A percentile compares a stretch with the other conserved stretches of the same genome.
phyloP scores from a whole-genome alignment of 2,888 invertebrate species.

The Mesorhabditis sp. region DNA sequence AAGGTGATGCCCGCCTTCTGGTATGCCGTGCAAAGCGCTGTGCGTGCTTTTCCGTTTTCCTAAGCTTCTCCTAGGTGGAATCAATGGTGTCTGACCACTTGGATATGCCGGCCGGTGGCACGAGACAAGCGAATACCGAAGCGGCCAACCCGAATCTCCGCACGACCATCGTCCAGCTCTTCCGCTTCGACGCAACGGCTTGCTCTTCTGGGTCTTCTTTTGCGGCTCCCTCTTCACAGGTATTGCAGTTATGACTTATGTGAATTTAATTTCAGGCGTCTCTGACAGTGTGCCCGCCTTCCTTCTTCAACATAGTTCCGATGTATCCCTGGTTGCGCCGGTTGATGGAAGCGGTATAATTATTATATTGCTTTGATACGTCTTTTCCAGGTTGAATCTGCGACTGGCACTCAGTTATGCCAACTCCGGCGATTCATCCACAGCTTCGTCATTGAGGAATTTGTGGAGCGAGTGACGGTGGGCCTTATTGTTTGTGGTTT shows the following conservation, averaged over 20 bases:
- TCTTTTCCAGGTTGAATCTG: background rate
- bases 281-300: slow-evolving; percentile 66
- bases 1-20: slow-evolving; percentile 35
- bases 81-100: slow-evolving; percentile 47
- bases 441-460: slow-evolving; percentile 81
- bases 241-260: slow-evolving; percentile 9
- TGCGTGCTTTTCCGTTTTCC: slow-evolving; percentile 18
- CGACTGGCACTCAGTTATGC: slow-evolving; percentile 63
- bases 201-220: slow-evolving; percentile 29
- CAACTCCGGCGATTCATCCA: slow-evolving; percentile 68
- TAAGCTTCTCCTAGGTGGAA: slow-evolving; percentile 10
- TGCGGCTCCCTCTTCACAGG: slow-evolving; percentile 19
- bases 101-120: slow-evolving; percentile 40
- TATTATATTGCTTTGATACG: slow-evolving; percentile 1
- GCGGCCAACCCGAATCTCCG: slow-evolving; percentile 18
- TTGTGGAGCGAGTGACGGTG: slow-evolving; percentile 64
- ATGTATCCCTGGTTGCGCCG: slow-evolving; percentile 78
- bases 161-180: slow-evolving; percentile 18
- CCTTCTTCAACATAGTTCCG: slow-evolving; percentile 66
- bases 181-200: slow-evolving; percentile 48
- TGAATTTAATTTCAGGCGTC: slow-evolving; percentile 31
- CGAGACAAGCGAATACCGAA: slow-evolving; percentile 14
- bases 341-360: slow-evolving; percentile 80
- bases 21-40: slow-evolving; percentile 39
- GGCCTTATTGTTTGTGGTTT: no score